Evolutionary conservation across 2,888 invertebrate species (phyloP).

Genomic region (Chorisops tibialis): DNA sequence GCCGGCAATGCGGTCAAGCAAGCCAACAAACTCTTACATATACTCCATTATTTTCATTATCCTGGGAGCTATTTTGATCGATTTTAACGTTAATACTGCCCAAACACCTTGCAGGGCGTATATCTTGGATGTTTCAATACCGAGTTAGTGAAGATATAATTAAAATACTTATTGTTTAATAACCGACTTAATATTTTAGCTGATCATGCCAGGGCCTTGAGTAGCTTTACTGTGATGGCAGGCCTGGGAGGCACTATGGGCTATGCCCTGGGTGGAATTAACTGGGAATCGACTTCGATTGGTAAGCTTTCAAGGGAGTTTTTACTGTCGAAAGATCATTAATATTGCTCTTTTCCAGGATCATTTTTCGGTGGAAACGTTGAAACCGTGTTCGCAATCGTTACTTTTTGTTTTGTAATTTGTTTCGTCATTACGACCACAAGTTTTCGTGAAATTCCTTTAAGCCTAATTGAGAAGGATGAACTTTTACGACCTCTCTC

Average conservation of each 20-base stretch:
- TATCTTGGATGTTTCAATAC: constrained; percentile 59
- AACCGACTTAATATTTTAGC: constrained; percentile 41
- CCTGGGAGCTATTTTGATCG: constrained; percentile 60
- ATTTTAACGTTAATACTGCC: constrained; percentile 64
- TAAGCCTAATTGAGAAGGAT: constrained; percentile 49
- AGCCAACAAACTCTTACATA: constrained; percentile 38
- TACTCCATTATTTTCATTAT: constrained; percentile 58
- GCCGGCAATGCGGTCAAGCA: constrained; percentile 36
- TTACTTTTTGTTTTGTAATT: constrained; percentile 57
- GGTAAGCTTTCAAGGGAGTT: constrained; percentile 33
- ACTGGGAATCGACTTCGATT: constrained; percentile 58
- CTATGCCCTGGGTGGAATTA: constrained; percentile 58
- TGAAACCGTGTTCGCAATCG: constrained; percentile 58
- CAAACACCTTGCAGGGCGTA: constrained; percentile 64
- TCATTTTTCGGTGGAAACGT: constrained; percentile 58
- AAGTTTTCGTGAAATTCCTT: constrained; percentile 60
- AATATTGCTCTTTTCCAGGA: constrained; percentile 38
- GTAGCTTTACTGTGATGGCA: constrained; percentile 63
- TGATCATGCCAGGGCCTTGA: constrained; percentile 61
- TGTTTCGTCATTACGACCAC: constrained; percentile 58
- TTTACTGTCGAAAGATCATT: not conserved
- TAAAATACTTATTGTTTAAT: not conserved
- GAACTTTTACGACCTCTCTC: constrained; percentile 47
- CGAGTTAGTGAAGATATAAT: constrained; percentile 44
- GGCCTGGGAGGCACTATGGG: constrained; percentile 63